Percentiles rank a stretch among this genome's conserved stretches.
Evolutionary conservation across 2,888 invertebrate genomes (phyloP).

Genomic region (Ornithoptera alexandrae): DNA sequence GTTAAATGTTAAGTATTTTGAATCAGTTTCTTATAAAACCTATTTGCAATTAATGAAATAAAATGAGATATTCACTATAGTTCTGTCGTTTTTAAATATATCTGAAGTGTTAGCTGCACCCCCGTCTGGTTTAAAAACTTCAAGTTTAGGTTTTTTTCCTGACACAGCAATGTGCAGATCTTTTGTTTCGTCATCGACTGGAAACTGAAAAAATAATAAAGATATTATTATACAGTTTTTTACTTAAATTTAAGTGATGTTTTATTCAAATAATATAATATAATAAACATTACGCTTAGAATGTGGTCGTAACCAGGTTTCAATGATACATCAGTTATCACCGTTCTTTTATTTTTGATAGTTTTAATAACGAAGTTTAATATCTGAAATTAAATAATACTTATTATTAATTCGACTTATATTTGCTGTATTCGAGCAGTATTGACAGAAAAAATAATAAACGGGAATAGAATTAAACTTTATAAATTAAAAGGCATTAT

Average conservation of each 20-base stretch:
- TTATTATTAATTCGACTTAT: not conserved
- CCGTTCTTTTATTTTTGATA: slow-evolving; percentile 6
- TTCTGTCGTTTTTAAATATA: slow-evolving; percentile 35
- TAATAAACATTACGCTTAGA: slow-evolving; percentile 11
- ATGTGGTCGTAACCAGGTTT: slow-evolving; percentile 16
- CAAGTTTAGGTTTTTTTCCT: slow-evolving; percentile 39
- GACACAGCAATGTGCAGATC: slow-evolving; percentile 45
- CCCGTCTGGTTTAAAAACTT: slow-evolving; percentile 44
- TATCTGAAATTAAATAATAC: slow-evolving; percentile 14
- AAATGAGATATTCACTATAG: slow-evolving; percentile 40
- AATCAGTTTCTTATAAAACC: not conserved
- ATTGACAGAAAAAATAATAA: too few relatives aligned
- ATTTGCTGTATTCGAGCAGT: too few relatives aligned
- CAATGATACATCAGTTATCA: slow-evolving; percentile 5
- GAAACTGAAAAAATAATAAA: slow-evolving; percentile 41
- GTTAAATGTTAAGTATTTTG: not conserved
- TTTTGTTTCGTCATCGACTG: slow-evolving; percentile 42
- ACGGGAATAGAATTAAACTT: too few relatives aligned
- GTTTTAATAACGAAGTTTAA: slow-evolving; percentile 13
- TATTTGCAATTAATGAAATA: not conserved
- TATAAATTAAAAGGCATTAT: not conserved
- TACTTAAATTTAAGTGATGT: too few relatives aligned
- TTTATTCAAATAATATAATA: slow-evolving; percentile 19
- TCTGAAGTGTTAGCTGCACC: slow-evolving; percentile 31
- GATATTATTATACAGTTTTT: not conserved